Conservation (phyloP, 1,140 invertebrate genomes). For the Halotydeus destructor region DNA sequence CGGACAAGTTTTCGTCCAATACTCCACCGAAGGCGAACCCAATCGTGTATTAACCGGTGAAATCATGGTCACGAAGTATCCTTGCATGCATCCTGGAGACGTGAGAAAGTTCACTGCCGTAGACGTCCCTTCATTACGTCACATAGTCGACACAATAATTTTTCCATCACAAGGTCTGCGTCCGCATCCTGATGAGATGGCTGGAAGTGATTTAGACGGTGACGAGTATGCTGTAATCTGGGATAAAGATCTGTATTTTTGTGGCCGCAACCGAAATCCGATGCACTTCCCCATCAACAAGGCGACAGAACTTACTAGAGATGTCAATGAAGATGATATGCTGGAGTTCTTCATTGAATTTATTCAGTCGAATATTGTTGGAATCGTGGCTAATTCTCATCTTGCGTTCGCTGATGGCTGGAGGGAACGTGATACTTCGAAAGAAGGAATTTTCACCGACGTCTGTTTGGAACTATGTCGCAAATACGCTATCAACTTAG, state of each 20-base stretch:
- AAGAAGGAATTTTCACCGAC: slow-evolving; percentile 15
- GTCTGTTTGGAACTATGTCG: slow-evolving; percentile 18
- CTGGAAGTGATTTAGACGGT: slow-evolving; percentile 24
- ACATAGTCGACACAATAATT: slow-evolving; percentile 4
- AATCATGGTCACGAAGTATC: slow-evolving; percentile 9
- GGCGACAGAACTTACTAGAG: not conserved
- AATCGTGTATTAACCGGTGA: not conserved
- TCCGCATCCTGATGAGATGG: slow-evolving; percentile 25
- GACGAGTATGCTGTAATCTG: slow-evolving; percentile 25
- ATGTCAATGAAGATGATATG: slow-evolving; percentile 17
- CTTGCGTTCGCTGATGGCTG: slow-evolving; percentile 18
- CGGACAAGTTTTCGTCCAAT: not conserved
- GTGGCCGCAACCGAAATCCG: not conserved
- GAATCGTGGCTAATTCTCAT: slow-evolving; percentile 19
- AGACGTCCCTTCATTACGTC: slow-evolving; percentile 1
- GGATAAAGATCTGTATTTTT: no score
- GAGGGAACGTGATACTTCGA: no score
- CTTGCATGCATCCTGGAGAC: slow-evolving; percentile 10
- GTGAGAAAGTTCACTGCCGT: slow-evolving; percentile 4
- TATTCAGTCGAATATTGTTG: slow-evolving; percentile 20
- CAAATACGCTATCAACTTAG: slow-evolving; percentile 18
- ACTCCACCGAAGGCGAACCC: not conserved
- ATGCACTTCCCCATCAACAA: not conserved
- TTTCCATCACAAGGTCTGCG: slow-evolving; percentile 11
- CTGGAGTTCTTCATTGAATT: slow-evolving; percentile 20